Evolutionary conservation across 2,888 invertebrate genomes (phyloP), one percentile per base, ranked within the genome.

Genomic region (Galerucella nymphaeae): DNA sequence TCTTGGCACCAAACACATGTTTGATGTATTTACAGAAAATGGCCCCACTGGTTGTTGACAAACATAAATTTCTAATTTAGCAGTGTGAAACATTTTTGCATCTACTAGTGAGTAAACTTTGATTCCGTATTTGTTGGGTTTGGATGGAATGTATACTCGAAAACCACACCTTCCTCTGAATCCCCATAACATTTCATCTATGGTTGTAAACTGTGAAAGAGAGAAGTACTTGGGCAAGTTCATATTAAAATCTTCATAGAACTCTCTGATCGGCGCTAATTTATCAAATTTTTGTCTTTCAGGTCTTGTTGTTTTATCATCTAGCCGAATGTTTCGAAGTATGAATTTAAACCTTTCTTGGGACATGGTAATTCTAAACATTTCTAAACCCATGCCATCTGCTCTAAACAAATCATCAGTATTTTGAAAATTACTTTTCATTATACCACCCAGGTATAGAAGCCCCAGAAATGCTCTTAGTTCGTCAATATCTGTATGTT

Each of bases 71-170:
- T 66, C 57, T 50, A 70, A 48, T 38, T 50, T 53, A n/a, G 50
- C 61, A 23, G 69, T 69, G 13, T 69, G 62, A 62, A 69, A 62
- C 30, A 53, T 69, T 69, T 62, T 69, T 20, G 69, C 53, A 41
- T 70, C 70, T 57, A 70, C 70, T 62, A 70, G 30, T n/a, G 70
- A 30, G 63, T 62, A 70, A 14, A 63, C 30, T 62, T 70, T 62
- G 9, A 70, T 16, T 1, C 63, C 55, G 42, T 70, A 70, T 70
- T 63, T 70, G 57, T 50, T 63, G 42, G 70, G 63, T 63, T 63
- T 70, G 2, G 57, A 55, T 48, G 70, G 55, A 16, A 70, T 70
- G 42, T 70, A 55, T 38, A 62, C 53, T 70, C 61, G 13, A 38
- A 70, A 70, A 10, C 18, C 11, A 55, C 58, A 66, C 13, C 58